phyloP scores from a whole-genome alignment of 2,113 vertebrate genomes.

The Pan paniscus region DNA sequence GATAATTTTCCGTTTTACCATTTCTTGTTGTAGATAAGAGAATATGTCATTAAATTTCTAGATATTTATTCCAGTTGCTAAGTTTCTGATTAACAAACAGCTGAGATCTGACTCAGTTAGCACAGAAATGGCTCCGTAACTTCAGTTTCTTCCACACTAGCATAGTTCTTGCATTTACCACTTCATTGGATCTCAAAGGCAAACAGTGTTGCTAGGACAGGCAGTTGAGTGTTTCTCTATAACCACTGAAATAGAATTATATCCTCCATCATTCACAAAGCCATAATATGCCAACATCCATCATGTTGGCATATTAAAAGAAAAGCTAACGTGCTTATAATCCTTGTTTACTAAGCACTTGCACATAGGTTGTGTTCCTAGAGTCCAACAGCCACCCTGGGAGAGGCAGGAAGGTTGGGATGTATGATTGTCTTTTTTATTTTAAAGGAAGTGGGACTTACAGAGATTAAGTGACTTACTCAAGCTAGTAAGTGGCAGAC shows the following conservation, averaged over 20 bases:
- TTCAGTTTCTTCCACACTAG: slow-evolving; percentile 59
- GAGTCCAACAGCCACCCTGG: not conserved
- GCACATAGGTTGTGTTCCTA: not conserved
- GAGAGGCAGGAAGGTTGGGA: not conserved
- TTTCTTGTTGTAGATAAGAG: not conserved
- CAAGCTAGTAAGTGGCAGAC: not conserved
- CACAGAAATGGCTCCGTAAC: slow-evolving; percentile 51
- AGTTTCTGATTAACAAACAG: slow-evolving; percentile 25
- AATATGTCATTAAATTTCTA: slow-evolving; percentile 18
- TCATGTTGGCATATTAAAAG: not conserved
- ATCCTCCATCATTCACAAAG: not conserved
- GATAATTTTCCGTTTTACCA: slow-evolving; percentile 12
- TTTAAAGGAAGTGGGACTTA: not conserved
- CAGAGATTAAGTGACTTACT: not conserved
- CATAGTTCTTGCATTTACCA: slow-evolving; percentile 74
- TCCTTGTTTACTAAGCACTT: not conserved
- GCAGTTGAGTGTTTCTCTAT: not conserved
- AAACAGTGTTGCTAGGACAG: not conserved
- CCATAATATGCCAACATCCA: not conserved
- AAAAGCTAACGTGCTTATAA: not conserved
- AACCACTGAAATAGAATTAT: not conserved
- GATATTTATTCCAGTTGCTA: not conserved
- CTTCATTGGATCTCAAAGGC: not conserved
- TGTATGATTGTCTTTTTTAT: not conserved
- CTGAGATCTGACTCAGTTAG: slow-evolving; percentile 69